These are phyloP conservation scores for Geotrypetes seraphini DNA, from an alignment of 2,797 vertebrate genomes.

Conservation along the genomic window DNA sequence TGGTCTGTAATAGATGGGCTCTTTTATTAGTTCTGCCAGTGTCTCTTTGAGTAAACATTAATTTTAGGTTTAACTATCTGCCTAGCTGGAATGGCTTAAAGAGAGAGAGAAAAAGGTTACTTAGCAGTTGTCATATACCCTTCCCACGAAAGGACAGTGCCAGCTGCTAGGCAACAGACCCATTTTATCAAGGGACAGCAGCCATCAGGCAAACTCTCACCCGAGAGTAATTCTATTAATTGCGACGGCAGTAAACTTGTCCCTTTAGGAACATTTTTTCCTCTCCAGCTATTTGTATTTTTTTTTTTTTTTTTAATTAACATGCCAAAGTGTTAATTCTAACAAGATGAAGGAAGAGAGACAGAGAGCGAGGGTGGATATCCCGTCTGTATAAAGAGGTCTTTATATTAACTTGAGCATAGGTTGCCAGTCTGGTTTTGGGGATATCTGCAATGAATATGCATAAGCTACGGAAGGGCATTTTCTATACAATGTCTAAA, in stretches of 20 bases:
- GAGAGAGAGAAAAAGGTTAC: conserved; percentile 14
- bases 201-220: conserved; percentile 33
- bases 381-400: too few relatives aligned
- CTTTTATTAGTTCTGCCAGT: conserved; percentile 41
- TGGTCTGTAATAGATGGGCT: conserved; percentile 45
- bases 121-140: conserved; percentile 18
- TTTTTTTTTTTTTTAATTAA: conserved; percentile 55
- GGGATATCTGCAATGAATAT: too few relatives aligned
- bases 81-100: conserved; percentile 9
- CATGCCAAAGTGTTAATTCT: conserved; percentile 31
- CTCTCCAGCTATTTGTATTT: conserved; percentile 36
- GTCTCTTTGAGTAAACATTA: conserved; percentile 36
- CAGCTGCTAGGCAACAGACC: conserved; percentile 45
- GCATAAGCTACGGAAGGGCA: too few relatives aligned
- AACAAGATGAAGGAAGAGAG: conserved; percentile 14
- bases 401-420: too few relatives aligned
- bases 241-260: conserved; percentile 21
- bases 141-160: conserved; percentile 19
- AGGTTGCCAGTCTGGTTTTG: conserved; percentile 9
- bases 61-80: conserved; percentile 33
- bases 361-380: too few relatives aligned
- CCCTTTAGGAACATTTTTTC: conserved; percentile 15
- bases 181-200: conserved; percentile 24
- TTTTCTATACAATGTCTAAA: too few relatives aligned
- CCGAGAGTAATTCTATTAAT: conserved; percentile 45